Conservation (phyloP, 2,888 invertebrate genomes). For the Tholera decimalis region DNA sequence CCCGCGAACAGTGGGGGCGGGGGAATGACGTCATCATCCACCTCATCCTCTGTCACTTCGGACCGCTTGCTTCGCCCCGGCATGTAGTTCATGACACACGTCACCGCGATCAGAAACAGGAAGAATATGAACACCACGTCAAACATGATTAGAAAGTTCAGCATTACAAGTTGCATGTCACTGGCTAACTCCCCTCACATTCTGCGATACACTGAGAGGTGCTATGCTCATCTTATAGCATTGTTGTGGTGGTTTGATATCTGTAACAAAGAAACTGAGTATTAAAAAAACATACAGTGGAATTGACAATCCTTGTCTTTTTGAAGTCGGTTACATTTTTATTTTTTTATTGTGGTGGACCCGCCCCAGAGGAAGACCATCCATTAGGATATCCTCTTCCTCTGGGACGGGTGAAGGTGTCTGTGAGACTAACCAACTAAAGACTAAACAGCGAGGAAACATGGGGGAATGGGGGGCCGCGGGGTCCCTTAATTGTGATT, state of each 20-base stretch:
- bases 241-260: conserved; percentile 52
- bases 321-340: too few species aligned
- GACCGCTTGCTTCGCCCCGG: conserved; percentile 91
- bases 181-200: conserved; percentile 80
- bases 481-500: too few species aligned
- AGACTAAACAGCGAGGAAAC: too few species aligned
- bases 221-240: conserved; percentile 61
- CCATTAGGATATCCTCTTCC: too few species aligned
- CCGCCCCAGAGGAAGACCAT: too few species aligned
- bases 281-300: conserved; percentile 2
- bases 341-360: too few species aligned
- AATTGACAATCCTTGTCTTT: too few species aligned
- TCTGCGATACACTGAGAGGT: conserved; percentile 70
- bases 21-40: conserved; percentile 88
- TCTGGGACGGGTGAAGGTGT: too few species aligned
- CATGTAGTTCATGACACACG: conserved; percentile 96
- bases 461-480: too few species aligned
- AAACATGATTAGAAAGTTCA: conserved; percentile 97
- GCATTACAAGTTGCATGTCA: conserved; percentile 96
- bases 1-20: conserved; percentile 88
- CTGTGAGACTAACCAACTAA: too few species aligned
- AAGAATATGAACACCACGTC: conserved; percentile 97
- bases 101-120: conserved; percentile 96
- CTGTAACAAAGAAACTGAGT: conserved; percentile 65
- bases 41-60: conserved; percentile 88